A percentile compares a stretch with the other conserved stretches of the same genome.
These are phyloP conservation scores for Nasonovia ribisnigri DNA, from an alignment of 2,888 invertebrate species.

Conservation along the genomic window DNA sequence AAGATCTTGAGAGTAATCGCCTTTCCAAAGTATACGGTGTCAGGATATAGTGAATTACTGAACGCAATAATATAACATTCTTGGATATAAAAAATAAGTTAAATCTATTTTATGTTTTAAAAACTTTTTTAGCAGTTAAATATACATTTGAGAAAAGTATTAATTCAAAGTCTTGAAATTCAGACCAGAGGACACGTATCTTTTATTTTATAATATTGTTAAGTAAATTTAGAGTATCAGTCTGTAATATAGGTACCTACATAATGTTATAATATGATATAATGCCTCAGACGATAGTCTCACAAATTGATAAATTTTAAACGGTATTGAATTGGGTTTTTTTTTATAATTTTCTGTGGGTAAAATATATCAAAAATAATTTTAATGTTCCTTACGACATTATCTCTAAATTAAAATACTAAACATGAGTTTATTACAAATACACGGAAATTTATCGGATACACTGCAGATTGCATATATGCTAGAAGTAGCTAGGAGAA, in stretches of 20 bases:
- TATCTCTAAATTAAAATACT: background rate
- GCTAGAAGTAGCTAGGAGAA: no score
- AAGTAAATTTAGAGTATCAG: background rate
- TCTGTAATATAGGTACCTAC: background rate
- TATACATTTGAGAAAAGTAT: background rate
- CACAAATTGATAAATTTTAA: background rate
- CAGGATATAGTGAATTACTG: conserved; percentile 32
- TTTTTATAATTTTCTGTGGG: background rate
- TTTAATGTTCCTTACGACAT: background rate
- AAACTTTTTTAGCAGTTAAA: conserved; percentile 25
- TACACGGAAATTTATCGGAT: background rate
- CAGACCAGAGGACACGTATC: background rate
- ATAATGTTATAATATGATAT: no score
- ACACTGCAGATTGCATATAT: background rate
- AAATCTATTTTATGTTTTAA: background rate
- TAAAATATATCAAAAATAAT: background rate
- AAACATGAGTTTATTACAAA: background rate
- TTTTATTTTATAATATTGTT: background rate
- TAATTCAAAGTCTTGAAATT: background rate
- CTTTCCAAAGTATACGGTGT: background rate
- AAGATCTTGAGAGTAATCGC: conserved; percentile 8
- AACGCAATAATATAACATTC: conserved; percentile 28
- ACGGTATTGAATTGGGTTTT: background rate
- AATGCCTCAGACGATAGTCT: background rate
- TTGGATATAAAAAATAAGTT: conserved; percentile 2